Conservation (phyloP, 2,888 invertebrate genomes). For the Caenorhabditis angaria region DNA sequence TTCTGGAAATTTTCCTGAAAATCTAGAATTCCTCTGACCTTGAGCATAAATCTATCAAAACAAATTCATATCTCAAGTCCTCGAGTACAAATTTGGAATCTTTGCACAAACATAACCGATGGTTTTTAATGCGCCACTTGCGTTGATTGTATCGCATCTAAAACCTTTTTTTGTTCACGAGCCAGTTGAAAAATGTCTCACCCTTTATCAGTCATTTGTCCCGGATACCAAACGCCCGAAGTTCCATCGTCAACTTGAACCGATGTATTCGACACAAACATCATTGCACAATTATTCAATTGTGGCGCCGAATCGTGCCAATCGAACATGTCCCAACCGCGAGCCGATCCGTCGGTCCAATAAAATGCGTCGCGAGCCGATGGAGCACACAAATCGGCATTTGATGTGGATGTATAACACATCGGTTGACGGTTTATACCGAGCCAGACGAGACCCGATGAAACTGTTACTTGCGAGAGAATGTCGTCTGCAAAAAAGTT, state of each 20-base stretch:
- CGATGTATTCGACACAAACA: background rate
- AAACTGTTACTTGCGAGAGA: background rate
- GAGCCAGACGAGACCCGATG: background rate
- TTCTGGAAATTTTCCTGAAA: too few relatives aligned
- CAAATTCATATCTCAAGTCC: background rate
- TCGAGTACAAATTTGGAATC: background rate
- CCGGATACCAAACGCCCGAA: background rate
- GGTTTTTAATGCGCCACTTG: background rate
- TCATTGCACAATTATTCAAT: background rate
- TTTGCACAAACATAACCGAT: background rate
- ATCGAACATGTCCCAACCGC: background rate
- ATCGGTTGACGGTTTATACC: background rate
- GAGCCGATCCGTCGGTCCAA: background rate
- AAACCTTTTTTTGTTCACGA: background rate
- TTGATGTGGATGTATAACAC: background rate
- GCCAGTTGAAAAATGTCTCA: background rate
- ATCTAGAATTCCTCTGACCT: too few relatives aligned
- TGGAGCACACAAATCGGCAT: background rate
- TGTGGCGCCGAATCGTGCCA: background rate
- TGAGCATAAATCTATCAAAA: too few relatives aligned
- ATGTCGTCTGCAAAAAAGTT: background rate
- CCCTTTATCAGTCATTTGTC: background rate
- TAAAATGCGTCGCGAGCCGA: background rate
- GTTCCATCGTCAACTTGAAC: background rate
- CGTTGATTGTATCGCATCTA: background rate